Percentiles rank a stretch among this genome's conserved stretches.
Conservation (phyloP, 2,888 invertebrate species). For the Tenodera sinensis region DNA sequence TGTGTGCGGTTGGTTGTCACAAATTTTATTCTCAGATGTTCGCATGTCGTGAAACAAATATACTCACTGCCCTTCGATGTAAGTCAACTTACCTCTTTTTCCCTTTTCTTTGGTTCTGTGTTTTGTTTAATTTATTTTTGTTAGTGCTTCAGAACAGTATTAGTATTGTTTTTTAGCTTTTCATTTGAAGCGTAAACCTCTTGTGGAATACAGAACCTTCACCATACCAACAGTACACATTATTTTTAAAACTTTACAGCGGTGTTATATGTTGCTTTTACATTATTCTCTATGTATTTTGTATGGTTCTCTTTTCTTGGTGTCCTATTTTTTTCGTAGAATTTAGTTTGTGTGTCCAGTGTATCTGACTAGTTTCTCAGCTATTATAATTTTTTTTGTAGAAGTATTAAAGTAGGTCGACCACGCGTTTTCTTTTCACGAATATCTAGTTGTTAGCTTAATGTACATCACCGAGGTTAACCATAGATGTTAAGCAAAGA, state of each 20-base stretch:
- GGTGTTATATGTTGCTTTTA: slow-evolving; percentile 16
- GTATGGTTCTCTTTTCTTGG: not conserved
- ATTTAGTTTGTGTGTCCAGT: slow-evolving; percentile 16
- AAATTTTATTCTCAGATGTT: slow-evolving; percentile 21
- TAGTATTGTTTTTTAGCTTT: not conserved
- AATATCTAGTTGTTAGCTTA: not conserved
- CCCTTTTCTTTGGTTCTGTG: not conserved
- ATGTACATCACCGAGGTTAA: not conserved
- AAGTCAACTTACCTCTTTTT: not conserved
- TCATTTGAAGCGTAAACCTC: not conserved
- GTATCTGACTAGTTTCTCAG: not conserved
- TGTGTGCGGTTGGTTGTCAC: slow-evolving; percentile 28
- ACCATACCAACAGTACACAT: not conserved
- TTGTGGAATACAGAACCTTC: not conserved
- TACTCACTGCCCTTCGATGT: slow-evolving; percentile 13
- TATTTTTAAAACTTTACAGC: not conserved
- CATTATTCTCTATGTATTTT: slow-evolving; percentile 5
- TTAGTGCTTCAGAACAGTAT: not conserved
- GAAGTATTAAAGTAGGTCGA: not conserved
- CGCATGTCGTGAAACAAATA: slow-evolving; percentile 12
- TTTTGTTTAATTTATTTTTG: not conserved
- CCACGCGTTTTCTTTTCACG: not conserved
- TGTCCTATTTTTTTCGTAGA: slow-evolving; percentile 13
- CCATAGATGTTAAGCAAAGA: not conserved
- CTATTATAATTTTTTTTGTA: not conserved